Evolutionary conservation across 2,797 vertebrate genomes (phyloP), one percentile per base, ranked within the genome.

Genomic region (Rallus crepitans): DNA sequence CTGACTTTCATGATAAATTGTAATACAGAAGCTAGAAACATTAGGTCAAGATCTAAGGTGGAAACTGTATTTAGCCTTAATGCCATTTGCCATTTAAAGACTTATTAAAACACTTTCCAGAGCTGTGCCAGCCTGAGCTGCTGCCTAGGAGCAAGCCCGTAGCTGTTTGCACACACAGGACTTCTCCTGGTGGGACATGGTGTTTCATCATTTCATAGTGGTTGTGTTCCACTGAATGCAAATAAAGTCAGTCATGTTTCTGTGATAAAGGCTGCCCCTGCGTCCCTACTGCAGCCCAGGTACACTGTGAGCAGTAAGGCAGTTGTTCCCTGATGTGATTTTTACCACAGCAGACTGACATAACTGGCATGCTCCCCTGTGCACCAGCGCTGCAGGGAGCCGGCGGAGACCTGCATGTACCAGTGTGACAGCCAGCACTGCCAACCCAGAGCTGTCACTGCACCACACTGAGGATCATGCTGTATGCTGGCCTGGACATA

Each of bases 381-480:
- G 9, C 59, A 21, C 7, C 47, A 50, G 64, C 47, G 14, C 40
- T 10, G 55, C 45, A 3, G 20, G 17, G 53, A 35, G 28, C 40
- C 0, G 1, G 20, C 1, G 16, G 48, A 47, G 76, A 47, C 37
- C 39, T 10, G 31, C 0, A 5, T 9, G 59, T 0, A 0, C 0
- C 30, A 65, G n/a, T 21, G 30, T 33, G 47, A 24, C 14, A 1
- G 39, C 39, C 33, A 20, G 65, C 42, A 30, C 70, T 33, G 66
- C 27, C 42, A 47, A 52, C 56, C 30, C 37, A 4, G 9, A 21
- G 75, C 33, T 57, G 8, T 20, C 27, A 0, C 2, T 4, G 37
- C 59, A 1, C 0, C 2, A 4, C 30, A 2, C 4, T 1, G 0
- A 0, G 8, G 4, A 6, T 42, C 19, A 4, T 8, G 0, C 52